Percentiles rank a stretch among this genome's conserved stretches.
Evolutionary conservation across 2,888 invertebrate species (phyloP).

Genomic region (Cerastis leucographa): DNA sequence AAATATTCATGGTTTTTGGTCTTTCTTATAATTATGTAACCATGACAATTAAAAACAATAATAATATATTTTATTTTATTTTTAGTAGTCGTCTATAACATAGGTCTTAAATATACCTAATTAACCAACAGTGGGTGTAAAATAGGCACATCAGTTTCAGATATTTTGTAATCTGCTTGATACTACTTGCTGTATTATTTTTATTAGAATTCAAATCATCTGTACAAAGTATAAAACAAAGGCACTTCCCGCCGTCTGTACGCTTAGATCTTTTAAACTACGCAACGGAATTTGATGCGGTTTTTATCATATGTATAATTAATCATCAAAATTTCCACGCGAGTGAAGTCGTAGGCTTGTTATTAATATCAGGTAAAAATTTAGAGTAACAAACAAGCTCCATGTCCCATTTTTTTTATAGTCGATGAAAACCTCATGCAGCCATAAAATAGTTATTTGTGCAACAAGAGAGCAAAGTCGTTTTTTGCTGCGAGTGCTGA

Average conservation of each 20-base stretch:
- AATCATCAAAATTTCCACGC: too few species aligned
- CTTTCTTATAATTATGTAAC: neutral
- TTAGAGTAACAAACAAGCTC: neutral
- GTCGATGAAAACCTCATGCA: neutral
- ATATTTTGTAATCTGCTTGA: neutral
- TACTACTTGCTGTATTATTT: neutral
- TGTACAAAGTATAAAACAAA: too few species aligned
- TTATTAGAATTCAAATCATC: neutral
- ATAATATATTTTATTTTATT: neutral
- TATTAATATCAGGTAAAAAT: neutral
- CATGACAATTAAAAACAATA: neutral
- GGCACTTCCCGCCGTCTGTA: too few species aligned
- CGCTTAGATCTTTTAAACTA: too few species aligned
- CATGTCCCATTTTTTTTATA: neutral
- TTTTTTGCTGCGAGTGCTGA: too few species aligned
- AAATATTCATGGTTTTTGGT: neutral
- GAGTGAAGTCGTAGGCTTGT: too few species aligned
- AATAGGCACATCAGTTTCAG: neutral
- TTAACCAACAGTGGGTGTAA: neutral
- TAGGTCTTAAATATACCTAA: too few species aligned
- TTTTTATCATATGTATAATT: too few species aligned
- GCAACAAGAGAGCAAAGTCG: too few species aligned
- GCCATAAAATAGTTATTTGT: too few species aligned
- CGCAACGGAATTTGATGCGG: too few species aligned
- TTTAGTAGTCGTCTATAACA: neutral